Conservation (phyloP, 2,113 vertebrate species). For the Stercorarius parasiticus region DNA sequence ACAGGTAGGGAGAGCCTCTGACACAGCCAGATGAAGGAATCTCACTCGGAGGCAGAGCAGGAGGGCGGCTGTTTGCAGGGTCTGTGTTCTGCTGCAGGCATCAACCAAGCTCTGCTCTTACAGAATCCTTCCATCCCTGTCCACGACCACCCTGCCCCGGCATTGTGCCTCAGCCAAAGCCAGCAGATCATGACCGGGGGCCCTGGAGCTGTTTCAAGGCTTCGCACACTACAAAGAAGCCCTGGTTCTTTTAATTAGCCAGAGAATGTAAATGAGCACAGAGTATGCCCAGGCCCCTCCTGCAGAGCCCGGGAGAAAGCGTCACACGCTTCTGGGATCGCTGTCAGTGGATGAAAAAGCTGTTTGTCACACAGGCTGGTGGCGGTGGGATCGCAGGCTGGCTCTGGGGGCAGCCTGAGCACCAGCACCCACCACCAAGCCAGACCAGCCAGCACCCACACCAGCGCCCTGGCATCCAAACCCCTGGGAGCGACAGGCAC, state of each 20-base stretch:
- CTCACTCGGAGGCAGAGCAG: background rate
- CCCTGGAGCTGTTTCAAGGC: background rate
- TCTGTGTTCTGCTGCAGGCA: background rate
- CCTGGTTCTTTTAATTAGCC: background rate
- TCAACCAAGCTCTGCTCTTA: background rate
- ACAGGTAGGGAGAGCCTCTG: background rate
- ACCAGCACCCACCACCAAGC: background rate
- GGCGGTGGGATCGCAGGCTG: background rate
- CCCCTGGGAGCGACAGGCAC: background rate
- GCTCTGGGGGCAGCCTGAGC: background rate
- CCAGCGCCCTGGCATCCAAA: background rate
- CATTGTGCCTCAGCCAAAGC: background rate
- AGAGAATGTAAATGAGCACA: background rate
- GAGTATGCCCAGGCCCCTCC: background rate
- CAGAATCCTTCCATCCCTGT: background rate
- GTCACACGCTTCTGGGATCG: background rate
- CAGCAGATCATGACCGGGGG: accelerated
- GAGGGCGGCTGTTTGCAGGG: background rate
- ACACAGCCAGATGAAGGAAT: background rate
- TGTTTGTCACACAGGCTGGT: background rate
- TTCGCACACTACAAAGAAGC: background rate
- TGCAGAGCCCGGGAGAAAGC: background rate
- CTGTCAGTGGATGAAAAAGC: background rate
- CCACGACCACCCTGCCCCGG: background rate
- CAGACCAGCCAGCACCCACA: background rate